Evolutionary conservation across 2,113 vertebrate genomes (phyloP), one percentile per base, ranked within the genome.

Genomic region (Pelusios castaneus): DNA sequence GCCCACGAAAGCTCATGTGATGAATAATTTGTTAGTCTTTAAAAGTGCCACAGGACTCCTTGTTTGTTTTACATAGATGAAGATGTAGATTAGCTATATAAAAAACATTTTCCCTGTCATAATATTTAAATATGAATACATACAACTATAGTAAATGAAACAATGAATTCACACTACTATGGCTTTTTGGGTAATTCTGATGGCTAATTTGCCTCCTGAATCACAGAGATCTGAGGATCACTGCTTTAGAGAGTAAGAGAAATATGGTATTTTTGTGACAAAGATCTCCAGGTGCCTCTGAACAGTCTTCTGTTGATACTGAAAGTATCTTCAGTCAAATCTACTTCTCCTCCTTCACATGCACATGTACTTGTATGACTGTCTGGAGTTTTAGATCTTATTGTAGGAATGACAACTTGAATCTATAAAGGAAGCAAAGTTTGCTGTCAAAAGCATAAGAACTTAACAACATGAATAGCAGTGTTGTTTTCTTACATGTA

Each of bases 361-460:
- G 88, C 88, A 88, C 51, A 92, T 5, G 41, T 60, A 87, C 29
- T 80, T 83, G 25, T 47, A 91, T 55, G 88, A 92, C 38, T 60
- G 19, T 70, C 5, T 70, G 84, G 25, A 21, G 82, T 93, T 95
- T 95, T 91, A 87, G 60, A 88, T 80, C 25, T n/a, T 78, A 78
- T 2, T 38, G 52, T 55, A 78, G 45, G 41, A 78, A 47, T 63
- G 78, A 80, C 82, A 27, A 1, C 58, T 84, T 84, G 73, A 16
- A 81, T 29, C 89, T 84, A 38, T 83, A 88, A 88, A 83, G 54
- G 75, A 51, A 93, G 77, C 16, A 29, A 41, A 82, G 25, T 10
- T 89, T 0, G 0, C 87, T 90, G 91, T n/a, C 79, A 91, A 87
- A 85, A 91, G 52, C 60, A 91, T 10, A 24, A 87, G 77, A 83